A percentile compares a stretch with the other conserved stretches of the same genome.
phyloP scores from a whole-genome alignment of 2,888 invertebrate species.

The Torymus texanus region DNA sequence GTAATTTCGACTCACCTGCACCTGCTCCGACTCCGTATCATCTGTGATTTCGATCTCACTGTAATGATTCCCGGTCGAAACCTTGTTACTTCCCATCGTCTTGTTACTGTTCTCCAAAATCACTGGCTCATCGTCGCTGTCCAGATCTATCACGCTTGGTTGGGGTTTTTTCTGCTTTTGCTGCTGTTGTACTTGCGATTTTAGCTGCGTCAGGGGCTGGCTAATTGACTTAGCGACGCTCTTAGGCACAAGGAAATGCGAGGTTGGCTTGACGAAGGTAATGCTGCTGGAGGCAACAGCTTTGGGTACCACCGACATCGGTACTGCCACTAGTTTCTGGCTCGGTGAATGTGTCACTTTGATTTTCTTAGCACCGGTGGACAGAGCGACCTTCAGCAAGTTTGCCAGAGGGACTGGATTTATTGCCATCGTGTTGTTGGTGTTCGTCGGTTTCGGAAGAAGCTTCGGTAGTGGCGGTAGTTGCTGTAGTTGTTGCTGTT shows the following conservation, averaged over 20 bases:
- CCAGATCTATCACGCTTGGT: conserved; percentile 66
- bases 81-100: too few relatives aligned
- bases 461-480: background rate
- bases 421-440: conserved; percentile 56
- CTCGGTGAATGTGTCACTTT: conserved; percentile 39
- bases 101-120: conserved; percentile 35
- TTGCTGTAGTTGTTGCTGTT: conserved; percentile 1
- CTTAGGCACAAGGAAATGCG: conserved; percentile 46
- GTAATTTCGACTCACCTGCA: too few relatives aligned
- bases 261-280: conserved; percentile 45
- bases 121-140: conserved; percentile 67
- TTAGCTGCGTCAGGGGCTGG: background rate
- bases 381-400: conserved; percentile 59
- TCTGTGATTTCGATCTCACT: too few relatives aligned
- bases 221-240: background rate
- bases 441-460: background rate
- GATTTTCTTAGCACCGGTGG: conserved; percentile 39
- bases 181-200: background rate
- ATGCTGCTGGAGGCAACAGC: conserved; percentile 27
- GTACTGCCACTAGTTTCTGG: conserved; percentile 46
- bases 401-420: conserved; percentile 64
- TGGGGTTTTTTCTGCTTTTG: conserved; percentile 4
- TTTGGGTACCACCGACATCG: conserved; percentile 45
- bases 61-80: too few relatives aligned
- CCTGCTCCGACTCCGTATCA: too few relatives aligned